phyloP scores from a whole-genome alignment of 2,797 vertebrate genomes.

The Pantherophis alleghaniensis region DNA sequence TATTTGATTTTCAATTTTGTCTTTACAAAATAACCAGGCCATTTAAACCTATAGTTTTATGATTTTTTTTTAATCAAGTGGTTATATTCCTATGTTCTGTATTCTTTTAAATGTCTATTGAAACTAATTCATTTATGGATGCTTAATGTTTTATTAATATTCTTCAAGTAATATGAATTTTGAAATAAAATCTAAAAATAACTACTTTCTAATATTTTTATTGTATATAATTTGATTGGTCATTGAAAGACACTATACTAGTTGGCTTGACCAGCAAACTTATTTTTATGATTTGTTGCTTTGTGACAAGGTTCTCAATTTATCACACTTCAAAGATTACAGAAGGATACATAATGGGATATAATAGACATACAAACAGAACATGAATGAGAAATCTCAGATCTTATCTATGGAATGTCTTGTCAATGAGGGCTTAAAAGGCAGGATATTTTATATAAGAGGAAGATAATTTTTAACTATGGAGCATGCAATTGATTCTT shows the following conservation, averaged over 20 bases:
- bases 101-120: background rate
- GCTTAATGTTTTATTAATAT: background rate
- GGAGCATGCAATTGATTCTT: background rate
- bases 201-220: background rate
- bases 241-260: background rate
- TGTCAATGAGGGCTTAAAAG: background rate
- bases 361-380: background rate
- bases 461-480: background rate
- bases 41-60: background rate
- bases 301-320: background rate
- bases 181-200: background rate
- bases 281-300: background rate
- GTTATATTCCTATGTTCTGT: background rate
- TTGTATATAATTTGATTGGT: background rate
- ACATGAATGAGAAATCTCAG: background rate
- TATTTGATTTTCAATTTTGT: conserved; percentile 1
- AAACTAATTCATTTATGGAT: background rate
- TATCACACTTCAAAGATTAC: background rate
- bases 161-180: background rate
- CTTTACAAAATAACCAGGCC: background rate
- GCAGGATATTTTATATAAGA: background rate
- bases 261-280: background rate
- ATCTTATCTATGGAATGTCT: background rate
- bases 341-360: background rate
- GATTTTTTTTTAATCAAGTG: background rate